Base-by-base conservation (phyloP, 2,888 invertebrate species). In the Agrypnus murinus region DNA sequence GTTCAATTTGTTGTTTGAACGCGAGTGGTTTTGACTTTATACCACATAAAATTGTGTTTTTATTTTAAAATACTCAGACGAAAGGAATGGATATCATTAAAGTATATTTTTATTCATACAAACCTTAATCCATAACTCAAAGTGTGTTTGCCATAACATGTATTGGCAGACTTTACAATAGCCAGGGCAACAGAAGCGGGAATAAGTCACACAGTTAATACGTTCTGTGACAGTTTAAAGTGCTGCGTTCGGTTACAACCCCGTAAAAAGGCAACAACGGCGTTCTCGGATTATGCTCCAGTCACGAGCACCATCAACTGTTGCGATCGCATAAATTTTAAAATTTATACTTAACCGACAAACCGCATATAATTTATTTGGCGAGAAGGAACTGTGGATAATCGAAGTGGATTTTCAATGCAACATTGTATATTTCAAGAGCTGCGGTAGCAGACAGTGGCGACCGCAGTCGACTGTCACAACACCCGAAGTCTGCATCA, bases 281-380 rank as follows among this genome's bases (percentile, higher is more conserved):
- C 65, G 53, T 66, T 71, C 66, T 66, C 40, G 62, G 65, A 71
- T 71, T 71, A 71, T 71, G 66, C 63, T 66, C 59, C 66, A 71
- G 71, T 71, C 71, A 71, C 71, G 66, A 71, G 63, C 57, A 58
- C 71, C 71, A 66, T 71, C 71, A 71, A 66, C 66, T 66, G 71
- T 66, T 71, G 62, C 71, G 65, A 71, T 66, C 71, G 71, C 53
- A 71, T 71, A 71, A 71, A 71, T 66, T 66, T 71, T 38, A 63
- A 71, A 71, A 66, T 71, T 71, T 71, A 71, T 71, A 71, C 57
- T 66, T 66, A 70, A 66, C 71, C 62, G 46, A 62, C 71, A 71
- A 71, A 71, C 71, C 66, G 62, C 71, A 66, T 71, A 71, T 66
- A 71, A 71, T 71, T 71, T 71, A 71, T 71, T 71, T 71, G 66